A percentile compares a stretch with the other conserved stretches of the same genome.
Conservation (phyloP, 2,113 vertebrate genomes). For the Nanger granti region DNA sequence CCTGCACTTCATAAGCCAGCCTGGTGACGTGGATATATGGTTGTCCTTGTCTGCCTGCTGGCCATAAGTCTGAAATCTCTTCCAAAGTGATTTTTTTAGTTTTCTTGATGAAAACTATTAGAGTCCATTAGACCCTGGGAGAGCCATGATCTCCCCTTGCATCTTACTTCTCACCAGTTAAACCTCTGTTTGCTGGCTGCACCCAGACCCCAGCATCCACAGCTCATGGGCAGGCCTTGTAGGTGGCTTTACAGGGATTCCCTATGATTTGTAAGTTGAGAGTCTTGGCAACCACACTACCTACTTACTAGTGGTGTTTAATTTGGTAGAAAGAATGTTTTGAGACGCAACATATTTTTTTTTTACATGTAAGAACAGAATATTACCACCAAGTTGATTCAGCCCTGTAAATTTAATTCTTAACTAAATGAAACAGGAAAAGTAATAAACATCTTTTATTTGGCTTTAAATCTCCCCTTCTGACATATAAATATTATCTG, state of each 20-base stretch:
- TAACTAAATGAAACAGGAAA: slow-evolving; percentile 33
- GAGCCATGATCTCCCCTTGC: background rate
- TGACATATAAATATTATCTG: slow-evolving; percentile 6
- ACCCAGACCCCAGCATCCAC: background rate
- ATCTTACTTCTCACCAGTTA: background rate
- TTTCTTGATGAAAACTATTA: background rate
- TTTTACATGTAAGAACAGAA: background rate
- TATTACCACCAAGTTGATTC: background rate
- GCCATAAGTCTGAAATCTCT: background rate
- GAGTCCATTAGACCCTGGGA: background rate
- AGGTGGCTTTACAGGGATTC: background rate
- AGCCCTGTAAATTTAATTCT: slow-evolving; percentile 40
- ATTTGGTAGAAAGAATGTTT: background rate
- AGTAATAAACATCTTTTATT: slow-evolving; percentile 19
- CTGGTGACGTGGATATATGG: fast-evolving
- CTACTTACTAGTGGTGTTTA: background rate
- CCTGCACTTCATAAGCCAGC: background rate
- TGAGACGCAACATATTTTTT: background rate
- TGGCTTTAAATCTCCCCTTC: slow-evolving; percentile 25
- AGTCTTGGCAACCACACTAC: background rate
- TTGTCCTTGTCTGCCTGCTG: background rate
- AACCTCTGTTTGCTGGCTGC: background rate
- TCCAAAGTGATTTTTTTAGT: background rate
- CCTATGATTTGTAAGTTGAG: background rate
- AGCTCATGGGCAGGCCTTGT: background rate